phyloP scores from a whole-genome alignment of 1,140 invertebrate genomes.

The Pemphigus obesinymphae region DNA sequence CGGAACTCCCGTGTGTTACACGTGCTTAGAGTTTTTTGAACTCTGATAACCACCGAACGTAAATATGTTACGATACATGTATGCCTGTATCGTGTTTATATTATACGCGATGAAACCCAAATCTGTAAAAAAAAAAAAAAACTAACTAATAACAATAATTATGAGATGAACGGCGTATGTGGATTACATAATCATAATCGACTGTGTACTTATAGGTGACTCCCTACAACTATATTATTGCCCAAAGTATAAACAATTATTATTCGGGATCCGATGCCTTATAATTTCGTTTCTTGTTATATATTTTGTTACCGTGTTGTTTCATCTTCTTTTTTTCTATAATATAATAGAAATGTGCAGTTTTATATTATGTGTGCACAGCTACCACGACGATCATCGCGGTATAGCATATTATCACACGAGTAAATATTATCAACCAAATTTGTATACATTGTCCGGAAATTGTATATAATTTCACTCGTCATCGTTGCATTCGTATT shows the following conservation, averaged over 20 bases:
- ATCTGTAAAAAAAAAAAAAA: not conserved
- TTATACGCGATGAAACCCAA: too few species aligned
- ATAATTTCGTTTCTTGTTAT: not conserved
- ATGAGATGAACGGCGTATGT: too few species aligned
- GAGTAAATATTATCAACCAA: not conserved
- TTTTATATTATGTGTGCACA: not conserved
- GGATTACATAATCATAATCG: too few species aligned
- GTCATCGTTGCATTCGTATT: not conserved
- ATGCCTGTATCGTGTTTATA: not conserved
- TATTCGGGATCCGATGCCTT: not conserved
- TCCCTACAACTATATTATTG: not conserved
- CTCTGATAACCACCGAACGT: not conserved
- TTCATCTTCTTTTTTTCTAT: too few species aligned
- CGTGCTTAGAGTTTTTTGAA: not conserved
- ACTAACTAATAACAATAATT: too few species aligned
- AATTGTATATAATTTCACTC: not conserved
- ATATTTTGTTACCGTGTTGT: too few species aligned
- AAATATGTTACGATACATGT: not conserved
- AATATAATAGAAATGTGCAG: not conserved
- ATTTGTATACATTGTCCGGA: not conserved
- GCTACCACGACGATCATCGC: too few species aligned
- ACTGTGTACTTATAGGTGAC: too few species aligned
- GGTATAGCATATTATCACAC: not conserved
- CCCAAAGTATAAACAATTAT: not conserved
- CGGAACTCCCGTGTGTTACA: not conserved